Evolutionary conservation across 37 sponge, comb jelly and placozoan species (phyloP).

Genomic region (Geodia barretti): DNA sequence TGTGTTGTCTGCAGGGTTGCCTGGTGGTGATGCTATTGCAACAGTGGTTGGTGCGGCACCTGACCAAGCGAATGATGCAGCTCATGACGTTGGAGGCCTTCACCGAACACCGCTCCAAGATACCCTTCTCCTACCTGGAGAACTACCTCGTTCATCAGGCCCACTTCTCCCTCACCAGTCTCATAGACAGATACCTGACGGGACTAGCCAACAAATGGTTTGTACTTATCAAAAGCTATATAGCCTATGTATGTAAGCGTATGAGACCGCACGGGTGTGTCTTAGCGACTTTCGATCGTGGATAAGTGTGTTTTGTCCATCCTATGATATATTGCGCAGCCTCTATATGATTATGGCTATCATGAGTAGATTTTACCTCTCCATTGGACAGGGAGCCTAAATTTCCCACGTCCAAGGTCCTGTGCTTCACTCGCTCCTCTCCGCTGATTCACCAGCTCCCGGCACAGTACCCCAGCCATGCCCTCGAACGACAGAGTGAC

Average conservation of each 20-base stretch:
- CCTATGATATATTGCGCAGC: too few species aligned
- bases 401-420: conserved; percentile 43
- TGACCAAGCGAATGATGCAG: conserved; percentile 71
- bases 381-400: background rate
- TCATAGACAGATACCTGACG: conserved; percentile 35
- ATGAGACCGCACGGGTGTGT: background rate
- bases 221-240: background rate
- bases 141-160: conserved; percentile 77
- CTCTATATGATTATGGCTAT: too few species aligned
- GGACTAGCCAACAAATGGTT: conserved; percentile 19
- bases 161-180: conserved; percentile 81
- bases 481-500: background rate
- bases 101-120: conserved; percentile 43
- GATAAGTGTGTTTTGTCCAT: too few species aligned
- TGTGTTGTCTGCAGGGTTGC: conserved; percentile 35
- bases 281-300: too few species aligned
- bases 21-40: conserved; percentile 45
- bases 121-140: conserved; percentile 62
- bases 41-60: conserved; percentile 65
- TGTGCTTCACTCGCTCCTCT: conserved; percentile 87
- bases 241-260: background rate
- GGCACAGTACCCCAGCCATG: conserved; percentile 38
- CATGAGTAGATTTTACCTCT: background rate
- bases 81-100: conserved; percentile 80
- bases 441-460: conserved; percentile 82